These are phyloP conservation scores for Chlorodrepanis virens DNA, from an alignment of 2,113 vertebrate genomes.

Conservation along the genomic window DNA sequence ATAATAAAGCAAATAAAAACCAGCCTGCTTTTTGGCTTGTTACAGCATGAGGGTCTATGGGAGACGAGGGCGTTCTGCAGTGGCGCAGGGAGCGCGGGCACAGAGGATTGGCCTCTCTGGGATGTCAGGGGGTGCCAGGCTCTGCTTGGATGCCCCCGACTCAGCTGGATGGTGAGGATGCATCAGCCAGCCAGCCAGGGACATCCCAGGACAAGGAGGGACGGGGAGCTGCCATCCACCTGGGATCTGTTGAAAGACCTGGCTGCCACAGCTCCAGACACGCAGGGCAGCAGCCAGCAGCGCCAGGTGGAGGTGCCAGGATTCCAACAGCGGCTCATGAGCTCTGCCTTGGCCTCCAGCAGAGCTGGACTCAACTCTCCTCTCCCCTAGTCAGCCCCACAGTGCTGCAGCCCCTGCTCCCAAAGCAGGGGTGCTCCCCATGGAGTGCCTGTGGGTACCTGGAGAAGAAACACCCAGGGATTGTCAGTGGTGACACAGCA, in stretches of 20 bases:
- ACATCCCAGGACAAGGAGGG: neutral
- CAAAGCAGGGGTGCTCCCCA: rapidly evolving
- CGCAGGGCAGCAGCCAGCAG: neutral
- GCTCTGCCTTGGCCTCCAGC: neutral
- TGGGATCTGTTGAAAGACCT: neutral
- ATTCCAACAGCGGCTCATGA: neutral
- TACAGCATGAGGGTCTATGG: neutral
- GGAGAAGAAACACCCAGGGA: rapidly evolving
- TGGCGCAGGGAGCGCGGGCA: rapidly evolving
- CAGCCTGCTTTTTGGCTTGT: neutral
- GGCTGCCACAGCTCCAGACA: neutral
- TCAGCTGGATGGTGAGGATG: neutral
- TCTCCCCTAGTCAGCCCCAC: neutral
- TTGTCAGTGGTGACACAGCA: neutral
- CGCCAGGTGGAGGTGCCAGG: neutral
- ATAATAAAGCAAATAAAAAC: constrained; percentile 12
- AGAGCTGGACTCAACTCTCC: neutral
- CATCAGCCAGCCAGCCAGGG: neutral
- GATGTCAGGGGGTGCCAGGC: neutral
- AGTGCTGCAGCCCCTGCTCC: neutral
- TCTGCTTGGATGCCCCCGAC: neutral
- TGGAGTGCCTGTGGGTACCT: rapidly evolving
- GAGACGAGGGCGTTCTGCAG: neutral
- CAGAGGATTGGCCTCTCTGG: rapidly evolving
- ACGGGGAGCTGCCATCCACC: rapidly evolving